These are phyloP conservation scores for Orchesellides sinensis DNA, from an alignment of 2,888 invertebrate genomes.

Conservation along the genomic window DNA sequence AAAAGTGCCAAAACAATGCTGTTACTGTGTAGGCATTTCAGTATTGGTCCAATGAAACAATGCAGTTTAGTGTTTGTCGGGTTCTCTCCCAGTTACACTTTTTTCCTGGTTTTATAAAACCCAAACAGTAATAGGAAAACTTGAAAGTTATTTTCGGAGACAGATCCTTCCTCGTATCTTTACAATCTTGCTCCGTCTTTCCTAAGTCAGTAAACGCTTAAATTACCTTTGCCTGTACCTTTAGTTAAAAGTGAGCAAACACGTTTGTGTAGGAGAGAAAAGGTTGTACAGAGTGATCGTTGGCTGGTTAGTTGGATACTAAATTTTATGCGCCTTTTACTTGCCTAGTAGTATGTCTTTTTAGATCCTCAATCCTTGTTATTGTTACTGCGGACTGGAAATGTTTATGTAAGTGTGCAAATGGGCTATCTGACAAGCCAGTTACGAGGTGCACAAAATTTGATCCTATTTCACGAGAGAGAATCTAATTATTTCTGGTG, in stretches of 20 bases:
- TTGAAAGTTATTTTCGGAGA: constrained; percentile 5
- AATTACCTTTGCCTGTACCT: not conserved
- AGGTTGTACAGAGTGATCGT: not conserved
- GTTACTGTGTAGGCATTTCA: too few species aligned
- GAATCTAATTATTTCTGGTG: constrained; percentile 63
- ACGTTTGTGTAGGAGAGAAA: not conserved
- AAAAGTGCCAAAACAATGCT: too few species aligned
- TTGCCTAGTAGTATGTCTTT: constrained; percentile 34
- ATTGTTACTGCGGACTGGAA: constrained; percentile 13
- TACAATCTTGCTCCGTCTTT: too few species aligned
- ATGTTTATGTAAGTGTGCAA: constrained; percentile 48
- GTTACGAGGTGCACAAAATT: constrained; percentile 58
- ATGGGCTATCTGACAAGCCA: constrained; percentile 61
- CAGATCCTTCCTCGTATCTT: constrained; percentile 8
- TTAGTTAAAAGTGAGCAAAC: not conserved
- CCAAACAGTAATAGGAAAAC: constrained; percentile 12
- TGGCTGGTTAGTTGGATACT: constrained; percentile 4
- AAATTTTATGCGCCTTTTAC: constrained; percentile 51
- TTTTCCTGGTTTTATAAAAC: not conserved
- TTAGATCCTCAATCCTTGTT: constrained; percentile 37
- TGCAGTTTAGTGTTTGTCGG: too few species aligned
- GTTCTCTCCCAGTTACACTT: not conserved
- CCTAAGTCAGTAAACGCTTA: too few species aligned
- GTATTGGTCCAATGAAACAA: too few species aligned
- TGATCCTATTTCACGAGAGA: constrained; percentile 54